A percentile compares a stretch with the other conserved stretches of the same genome.
These are phyloP conservation scores for Peromyscus californicus DNA, from an alignment of 2,113 vertebrate genomes.

Conservation along the genomic window DNA sequence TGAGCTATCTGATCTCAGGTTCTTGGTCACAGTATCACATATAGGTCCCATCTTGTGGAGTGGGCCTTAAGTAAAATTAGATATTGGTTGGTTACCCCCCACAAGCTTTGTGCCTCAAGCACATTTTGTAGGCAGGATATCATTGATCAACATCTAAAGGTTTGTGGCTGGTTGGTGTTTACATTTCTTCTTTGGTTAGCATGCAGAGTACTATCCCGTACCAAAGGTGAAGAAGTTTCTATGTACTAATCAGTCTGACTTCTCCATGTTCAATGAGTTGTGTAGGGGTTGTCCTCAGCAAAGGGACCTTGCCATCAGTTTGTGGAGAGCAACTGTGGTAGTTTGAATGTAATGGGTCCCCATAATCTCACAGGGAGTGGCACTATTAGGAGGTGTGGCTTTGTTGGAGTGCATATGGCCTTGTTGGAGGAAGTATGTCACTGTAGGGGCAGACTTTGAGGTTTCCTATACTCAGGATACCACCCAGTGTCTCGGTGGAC, in stretches of 20 bases:
- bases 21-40: no score
- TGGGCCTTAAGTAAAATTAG: neutral
- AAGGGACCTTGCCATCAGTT: neutral
- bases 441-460: no score
- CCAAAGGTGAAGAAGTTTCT: neutral
- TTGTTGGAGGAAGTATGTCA: no score
- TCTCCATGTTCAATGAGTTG: neutral
- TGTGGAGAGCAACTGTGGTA: neutral
- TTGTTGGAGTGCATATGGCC: no score
- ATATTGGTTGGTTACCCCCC: neutral
- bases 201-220: neutral
- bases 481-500: no score
- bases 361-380: no score
- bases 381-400: no score
- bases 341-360: no score
- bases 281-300: neutral
- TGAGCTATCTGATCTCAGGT: neutral
- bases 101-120: neutral
- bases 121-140: neutral
- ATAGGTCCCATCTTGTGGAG: neutral
- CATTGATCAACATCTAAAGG: neutral
- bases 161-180: neutral
- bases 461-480: no score
- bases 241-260: neutral
- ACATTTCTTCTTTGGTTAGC: neutral